phyloP scores from a whole-genome alignment of 2,888 invertebrate species.

The Diaphora mendica region DNA sequence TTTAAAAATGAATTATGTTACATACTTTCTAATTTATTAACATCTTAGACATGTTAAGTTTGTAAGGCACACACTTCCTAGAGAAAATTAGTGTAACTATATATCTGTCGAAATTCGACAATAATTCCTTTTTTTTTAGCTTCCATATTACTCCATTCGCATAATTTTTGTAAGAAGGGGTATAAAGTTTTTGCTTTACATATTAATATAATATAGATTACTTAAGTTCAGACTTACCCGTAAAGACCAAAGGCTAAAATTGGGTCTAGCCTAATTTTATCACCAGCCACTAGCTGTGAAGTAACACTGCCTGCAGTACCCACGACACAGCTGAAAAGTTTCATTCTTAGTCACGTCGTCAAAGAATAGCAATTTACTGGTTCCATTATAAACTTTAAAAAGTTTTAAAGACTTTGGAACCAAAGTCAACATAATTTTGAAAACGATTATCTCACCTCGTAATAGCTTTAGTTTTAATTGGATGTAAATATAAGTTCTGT shows the following conservation, averaged over 20 bases:
- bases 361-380: neutral
- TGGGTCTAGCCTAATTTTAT: constrained; percentile 88
- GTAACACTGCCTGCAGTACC: constrained; percentile 91
- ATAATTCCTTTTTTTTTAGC: no score
- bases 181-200: no score
- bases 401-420: constrained; percentile 41
- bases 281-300: constrained; percentile 90
- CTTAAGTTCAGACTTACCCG: constrained; percentile 85
- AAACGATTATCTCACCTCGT: constrained; percentile 88
- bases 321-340: constrained; percentile 88
- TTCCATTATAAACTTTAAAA: neutral
- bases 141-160: no score
- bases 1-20: neutral
- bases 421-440: constrained; percentile 22
- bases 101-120: no score
- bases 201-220: neutral
- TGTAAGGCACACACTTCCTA: neutral
- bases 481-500: constrained; percentile 91
- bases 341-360: neutral
- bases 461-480: constrained; percentile 92
- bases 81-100: neutral
- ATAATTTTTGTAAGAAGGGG: no score
- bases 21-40: neutral
- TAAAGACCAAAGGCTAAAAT: constrained; percentile 91
- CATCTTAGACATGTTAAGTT: neutral